Evolutionary conservation across 2,888 invertebrate genomes (phyloP).

Genomic region (Eurois occulta): DNA sequence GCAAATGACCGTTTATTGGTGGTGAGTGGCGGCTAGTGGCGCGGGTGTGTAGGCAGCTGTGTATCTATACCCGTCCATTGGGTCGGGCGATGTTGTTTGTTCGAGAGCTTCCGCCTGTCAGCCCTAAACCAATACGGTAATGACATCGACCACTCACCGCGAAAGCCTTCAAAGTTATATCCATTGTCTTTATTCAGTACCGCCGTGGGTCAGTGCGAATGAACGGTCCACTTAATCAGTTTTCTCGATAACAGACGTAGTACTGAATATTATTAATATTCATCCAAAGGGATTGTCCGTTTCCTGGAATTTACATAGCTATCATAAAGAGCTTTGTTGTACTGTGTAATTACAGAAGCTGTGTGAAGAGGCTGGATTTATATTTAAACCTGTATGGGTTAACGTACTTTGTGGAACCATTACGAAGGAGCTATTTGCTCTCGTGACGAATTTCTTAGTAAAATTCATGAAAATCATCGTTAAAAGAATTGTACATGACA

Average conservation of each 20-base stretch:
- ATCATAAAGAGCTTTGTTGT: conserved; percentile 55
- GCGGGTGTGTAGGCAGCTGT: conserved; percentile 60
- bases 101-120: conserved; percentile 77
- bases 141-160: conserved; percentile 77
- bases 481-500: neutral
- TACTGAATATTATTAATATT: conserved; percentile 64
- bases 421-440: conserved; percentile 3
- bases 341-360: conserved; percentile 39
- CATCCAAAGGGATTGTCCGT: conserved; percentile 57
- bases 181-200: conserved; percentile 73
- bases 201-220: conserved; percentile 67
- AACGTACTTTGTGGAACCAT: neutral
- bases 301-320: conserved; percentile 61
- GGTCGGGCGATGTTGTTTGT: conserved; percentile 74
- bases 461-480: neutral
- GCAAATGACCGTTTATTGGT: conserved; percentile 67
- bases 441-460: neutral
- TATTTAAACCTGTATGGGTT: conserved; percentile 15
- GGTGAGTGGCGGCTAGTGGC: conserved; percentile 34
- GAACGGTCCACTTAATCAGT: conserved; percentile 73
- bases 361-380: conserved; percentile 42
- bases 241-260: conserved; percentile 65
- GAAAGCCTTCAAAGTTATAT: conserved; percentile 74
- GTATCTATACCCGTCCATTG: conserved; percentile 68
- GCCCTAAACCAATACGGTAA: conserved; percentile 82